A percentile compares a stretch with the other conserved stretches of the same genome.
Conservation (phyloP, 2,113 vertebrate species). For the Eretmochelys imbricata region DNA sequence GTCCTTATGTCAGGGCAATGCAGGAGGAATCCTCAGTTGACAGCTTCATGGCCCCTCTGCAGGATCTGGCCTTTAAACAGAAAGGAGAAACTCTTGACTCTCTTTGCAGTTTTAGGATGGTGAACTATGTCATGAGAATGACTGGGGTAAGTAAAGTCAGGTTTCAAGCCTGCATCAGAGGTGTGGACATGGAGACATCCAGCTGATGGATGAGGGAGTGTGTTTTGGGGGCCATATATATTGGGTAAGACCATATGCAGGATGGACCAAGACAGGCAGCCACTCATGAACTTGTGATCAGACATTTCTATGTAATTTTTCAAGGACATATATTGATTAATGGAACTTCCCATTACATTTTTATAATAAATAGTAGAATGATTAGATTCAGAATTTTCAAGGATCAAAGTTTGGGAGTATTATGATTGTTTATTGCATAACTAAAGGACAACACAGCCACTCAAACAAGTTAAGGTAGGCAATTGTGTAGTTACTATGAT, state of each 20-base stretch:
- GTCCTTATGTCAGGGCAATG: background rate
- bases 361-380: background rate
- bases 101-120: background rate
- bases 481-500: conserved; percentile 50
- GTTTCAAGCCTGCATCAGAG: background rate
- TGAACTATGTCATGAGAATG: background rate
- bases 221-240: background rate
- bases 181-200: background rate
- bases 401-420: background rate
- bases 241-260: background rate
- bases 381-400: background rate
- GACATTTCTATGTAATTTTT: background rate
- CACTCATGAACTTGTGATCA: background rate
- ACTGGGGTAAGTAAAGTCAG: rapidly evolving
- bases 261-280: background rate
- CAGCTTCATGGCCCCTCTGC: background rate
- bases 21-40: background rate
- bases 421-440: conserved; percentile 19
- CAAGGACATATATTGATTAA: background rate
- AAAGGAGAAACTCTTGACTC: background rate
- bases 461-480: background rate
- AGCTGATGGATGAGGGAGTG: background rate
- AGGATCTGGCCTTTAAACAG: background rate
- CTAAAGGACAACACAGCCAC: background rate
- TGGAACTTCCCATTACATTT: background rate